Base-by-base conservation (phyloP, 2,113 vertebrate species). In the Lipotes vexillifer region DNA sequence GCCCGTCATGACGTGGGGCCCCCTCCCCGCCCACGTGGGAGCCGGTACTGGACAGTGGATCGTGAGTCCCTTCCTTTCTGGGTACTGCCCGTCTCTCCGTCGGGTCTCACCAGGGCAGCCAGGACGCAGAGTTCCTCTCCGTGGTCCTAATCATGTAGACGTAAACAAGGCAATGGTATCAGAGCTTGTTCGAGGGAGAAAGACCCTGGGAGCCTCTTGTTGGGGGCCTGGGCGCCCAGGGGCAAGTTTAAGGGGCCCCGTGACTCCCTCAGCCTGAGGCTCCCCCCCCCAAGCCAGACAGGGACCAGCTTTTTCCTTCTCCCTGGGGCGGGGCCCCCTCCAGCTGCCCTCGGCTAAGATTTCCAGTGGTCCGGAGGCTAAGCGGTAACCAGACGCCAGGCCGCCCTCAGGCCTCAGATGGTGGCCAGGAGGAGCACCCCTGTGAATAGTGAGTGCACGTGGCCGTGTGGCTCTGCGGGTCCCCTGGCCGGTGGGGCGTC, bases 31-130 rank as follows among this genome's bases (percentile, higher is more conserved):
- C 0, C 20, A 8, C 4, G 31, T 55, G 49, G 44, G 74, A 12
- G 29, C 0, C 17, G 11, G 72, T 0, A 3, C 44, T 6, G 44
- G 29, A n/a, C 33, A 13, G 46, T 8, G 75, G n/a, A n/a, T 1
- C 3, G 3, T 10, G 59, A 61, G 2, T 59, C 31, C 52, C 36
- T 49, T 25, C 36, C 36, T 52, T 49, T 36, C 14, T 38, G 38
- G 57, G 44, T 31, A 38, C 20, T 2, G 14, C 17, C 9, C 6
- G 18, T 6, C 36, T 59, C 31, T 17, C 46, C 33, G 57, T 33
- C 10, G 6, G 23, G 31, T 44, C 55, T 88, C 44, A 69, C 36
- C 49, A 5, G 31, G 59, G 80, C 25, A 33, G 78, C 44, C 1
- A 17, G 36, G 57, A 31, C 5, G 1, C 18, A 41, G n/a, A 52